Evolutionary conservation across 2,888 invertebrate genomes (phyloP), one percentile per base, ranked within the genome.

Genomic region (Masnerella sp.): DNA sequence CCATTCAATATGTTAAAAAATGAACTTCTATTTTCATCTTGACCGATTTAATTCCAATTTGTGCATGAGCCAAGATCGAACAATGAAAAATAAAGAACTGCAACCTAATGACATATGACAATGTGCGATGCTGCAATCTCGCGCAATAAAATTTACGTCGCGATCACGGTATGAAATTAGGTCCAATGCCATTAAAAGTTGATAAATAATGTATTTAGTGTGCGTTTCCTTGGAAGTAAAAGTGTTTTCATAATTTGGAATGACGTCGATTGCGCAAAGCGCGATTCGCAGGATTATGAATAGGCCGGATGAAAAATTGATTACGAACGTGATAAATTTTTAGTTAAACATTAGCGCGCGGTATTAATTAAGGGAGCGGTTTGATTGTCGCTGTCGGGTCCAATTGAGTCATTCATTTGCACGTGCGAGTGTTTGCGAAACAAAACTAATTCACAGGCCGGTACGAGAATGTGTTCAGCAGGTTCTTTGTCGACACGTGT

Each of bases 201-300:
- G 34, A 65, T 68, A 68, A 58, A 68, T 68, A 59, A 59, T 68
- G 58, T 51, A 68, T 68, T 59, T 68, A 58, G 67, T 11, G 56
- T 49, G 25, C 15, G 56, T 49, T 42, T 49, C 32, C 49, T 49
- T 47, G 17, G 22, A 15, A 30, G 17, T 14, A 3, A 49, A 42
- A 67, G 58, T 42, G 34, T 34, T 45, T 56, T 40, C 32, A 58
- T 67, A 51, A 67, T 67, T 67, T 14, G 67, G 49, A 34, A 34
- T 42, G 67, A 67, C 58, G 42, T 38, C 11, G 38, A 58, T 58
- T 67, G 67, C 58, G 12, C 20, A 47, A 67, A n/a, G 32, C 28
- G 38, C 28, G 52, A n/a, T n/a, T n/a, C n/a, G 32, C 43, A 18
- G 11, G 32, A 4, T 20, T 8, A 11, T 30, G 14, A 20, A 22